Evolutionary conservation across 1,140 invertebrate genomes (phyloP).

Genomic region (Eupristina koningsbergeri): DNA sequence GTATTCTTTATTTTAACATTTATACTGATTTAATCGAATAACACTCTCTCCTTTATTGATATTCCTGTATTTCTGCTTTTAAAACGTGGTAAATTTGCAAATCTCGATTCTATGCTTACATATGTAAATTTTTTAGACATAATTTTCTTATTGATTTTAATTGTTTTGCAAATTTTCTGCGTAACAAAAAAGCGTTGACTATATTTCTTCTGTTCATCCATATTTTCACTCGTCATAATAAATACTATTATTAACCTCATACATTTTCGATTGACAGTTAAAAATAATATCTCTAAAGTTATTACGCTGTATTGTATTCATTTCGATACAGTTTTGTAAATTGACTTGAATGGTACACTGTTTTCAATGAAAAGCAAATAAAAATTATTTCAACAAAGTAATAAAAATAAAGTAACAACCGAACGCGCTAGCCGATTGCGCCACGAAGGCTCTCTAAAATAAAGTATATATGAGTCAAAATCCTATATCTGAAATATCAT

Average conservation of each 20-base stretch:
- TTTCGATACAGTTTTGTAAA: not conserved
- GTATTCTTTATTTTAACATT: not conserved
- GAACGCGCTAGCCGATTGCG: too few relatives aligned
- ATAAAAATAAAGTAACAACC: not conserved
- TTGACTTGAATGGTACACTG: not conserved
- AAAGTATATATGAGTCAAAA: too few relatives aligned
- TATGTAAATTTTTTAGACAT: not conserved
- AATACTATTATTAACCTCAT: not conserved
- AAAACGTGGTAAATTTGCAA: not conserved
- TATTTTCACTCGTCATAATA: not conserved
- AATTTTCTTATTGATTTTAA: slow-evolving; percentile 1
- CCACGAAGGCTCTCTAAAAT: not conserved
- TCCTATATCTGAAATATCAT: too few relatives aligned
- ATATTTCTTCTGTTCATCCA: not conserved
- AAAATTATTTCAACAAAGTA: not conserved
- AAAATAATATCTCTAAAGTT: not conserved
- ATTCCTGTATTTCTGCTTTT: not conserved
- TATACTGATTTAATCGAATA: not conserved
- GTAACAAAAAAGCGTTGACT: not conserved
- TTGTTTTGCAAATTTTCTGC: not conserved
- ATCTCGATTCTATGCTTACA: not conserved
- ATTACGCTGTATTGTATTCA: not conserved
- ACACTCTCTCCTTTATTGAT: not conserved
- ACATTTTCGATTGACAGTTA: not conserved
- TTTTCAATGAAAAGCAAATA: not conserved